These are phyloP conservation scores for Oxygymnocypris stewartii DNA, from an alignment of 2,113 vertebrate genomes.

Conservation along the genomic window DNA sequence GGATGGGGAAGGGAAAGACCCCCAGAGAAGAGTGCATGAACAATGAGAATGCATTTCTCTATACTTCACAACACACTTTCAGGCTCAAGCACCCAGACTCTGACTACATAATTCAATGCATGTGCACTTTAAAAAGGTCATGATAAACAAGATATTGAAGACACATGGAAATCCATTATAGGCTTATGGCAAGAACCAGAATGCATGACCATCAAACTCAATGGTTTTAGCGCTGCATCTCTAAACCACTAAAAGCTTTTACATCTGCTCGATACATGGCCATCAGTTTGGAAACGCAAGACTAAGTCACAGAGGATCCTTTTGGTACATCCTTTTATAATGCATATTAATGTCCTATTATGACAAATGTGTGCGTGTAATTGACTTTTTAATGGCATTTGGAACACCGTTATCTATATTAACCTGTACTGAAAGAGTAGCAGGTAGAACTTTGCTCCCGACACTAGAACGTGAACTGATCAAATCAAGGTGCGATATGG, in stretches of 20 bases:
- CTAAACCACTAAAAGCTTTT: conserved; percentile 36
- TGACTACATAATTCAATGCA: conserved; percentile 49
- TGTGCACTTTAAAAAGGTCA: not conserved
- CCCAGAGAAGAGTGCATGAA: conserved; percentile 59
- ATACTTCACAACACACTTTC: conserved; percentile 22
- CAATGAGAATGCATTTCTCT: conserved; percentile 43
- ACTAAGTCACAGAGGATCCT: not conserved
- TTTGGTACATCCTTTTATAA: not conserved
- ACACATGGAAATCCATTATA: not conserved
- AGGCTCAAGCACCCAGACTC: not conserved
- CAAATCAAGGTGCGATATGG: not conserved
- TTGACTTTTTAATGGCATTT: not conserved
- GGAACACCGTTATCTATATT: not conserved
- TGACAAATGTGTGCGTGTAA: not conserved
- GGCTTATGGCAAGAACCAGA: not conserved
- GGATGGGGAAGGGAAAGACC: conserved; percentile 59
- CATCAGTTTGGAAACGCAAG: not conserved
- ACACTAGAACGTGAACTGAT: not conserved
- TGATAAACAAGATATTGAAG: conserved; percentile 5
- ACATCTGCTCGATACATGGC: conserved; percentile 44
- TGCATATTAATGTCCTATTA: not conserved
- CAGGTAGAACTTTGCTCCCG: conserved; percentile 10
- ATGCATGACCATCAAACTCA: conserved; percentile 3
- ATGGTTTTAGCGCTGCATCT: conserved; percentile 9
- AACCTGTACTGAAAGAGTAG: not conserved